Conservation (phyloP, 2,888 invertebrate genomes). For the Stomorhina lunata region DNA sequence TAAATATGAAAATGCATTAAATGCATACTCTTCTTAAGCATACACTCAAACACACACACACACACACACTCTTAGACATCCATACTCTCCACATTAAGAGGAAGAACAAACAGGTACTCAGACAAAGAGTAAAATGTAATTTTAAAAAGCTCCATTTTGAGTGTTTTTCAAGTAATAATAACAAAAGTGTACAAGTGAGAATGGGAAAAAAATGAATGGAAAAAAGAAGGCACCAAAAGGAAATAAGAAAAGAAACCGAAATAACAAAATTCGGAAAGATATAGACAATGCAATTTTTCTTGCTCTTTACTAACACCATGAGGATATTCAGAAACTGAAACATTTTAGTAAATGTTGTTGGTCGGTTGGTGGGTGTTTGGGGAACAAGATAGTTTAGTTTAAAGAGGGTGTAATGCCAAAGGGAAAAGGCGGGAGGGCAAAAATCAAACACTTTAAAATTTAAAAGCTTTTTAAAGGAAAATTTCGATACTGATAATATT, state of each 20-base stretch:
- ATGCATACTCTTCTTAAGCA: conserved; percentile 16
- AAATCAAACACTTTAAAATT: too few relatives aligned
- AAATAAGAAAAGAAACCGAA: not conserved
- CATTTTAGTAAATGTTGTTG: too few relatives aligned
- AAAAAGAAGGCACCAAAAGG: not conserved
- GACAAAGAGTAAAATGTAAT: conserved; percentile 32
- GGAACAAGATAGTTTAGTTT: too few relatives aligned
- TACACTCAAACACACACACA: conserved; percentile 41
- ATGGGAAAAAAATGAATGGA: conserved; percentile 15
- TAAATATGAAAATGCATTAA: conserved; percentile 49
- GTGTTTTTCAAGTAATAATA: conserved; percentile 23
- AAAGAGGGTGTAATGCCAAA: too few relatives aligned
- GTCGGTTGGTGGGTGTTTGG: too few relatives aligned
- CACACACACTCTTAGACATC: not conserved
- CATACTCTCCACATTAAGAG: not conserved
- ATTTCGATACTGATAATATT: too few relatives aligned
- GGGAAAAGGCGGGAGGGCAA: too few relatives aligned
- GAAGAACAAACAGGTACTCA: conserved; percentile 46
- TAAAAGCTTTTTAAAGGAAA: too few relatives aligned
- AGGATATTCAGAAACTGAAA: too few relatives aligned
- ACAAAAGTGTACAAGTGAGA: conserved; percentile 37
- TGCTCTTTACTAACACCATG: not conserved
- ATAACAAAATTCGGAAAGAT: conserved; percentile 10
- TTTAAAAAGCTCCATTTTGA: conserved; percentile 46
- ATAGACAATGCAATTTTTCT: not conserved